Base-by-base conservation (phyloP, 2,888 invertebrate species). In the Sarcophaga subvicina region DNA sequence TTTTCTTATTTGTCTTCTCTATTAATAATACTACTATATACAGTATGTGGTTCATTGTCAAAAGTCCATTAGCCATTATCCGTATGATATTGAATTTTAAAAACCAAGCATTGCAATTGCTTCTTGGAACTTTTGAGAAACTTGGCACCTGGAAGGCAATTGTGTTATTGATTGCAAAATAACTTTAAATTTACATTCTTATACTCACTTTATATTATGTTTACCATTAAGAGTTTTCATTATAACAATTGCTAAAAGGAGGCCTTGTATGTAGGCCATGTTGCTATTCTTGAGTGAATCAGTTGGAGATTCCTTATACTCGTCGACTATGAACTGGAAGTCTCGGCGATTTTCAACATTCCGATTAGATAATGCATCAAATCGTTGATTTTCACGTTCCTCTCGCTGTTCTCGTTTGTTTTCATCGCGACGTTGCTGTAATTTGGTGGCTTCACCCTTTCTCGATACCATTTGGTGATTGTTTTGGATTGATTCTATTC, bases 151-250 rank as follows among this genome's bases (percentile, higher is more conserved):
- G 45, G 22, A 82, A 83, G 17, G 2, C 5, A 77, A 25, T 45
- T 49, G 3, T 54, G 0, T 14, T 54, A 54, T 54, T 54, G 5
- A 54, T 14, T 54, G 37, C 37, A 8, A 54, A 17, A 14, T 5
- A 17, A 14, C 54, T 17, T 17, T 3, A 5, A 17, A 54, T 17
- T 54, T 54, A 14, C 17, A 54, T 54, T 14, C 25, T 69, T 60
- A 47, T 67, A 82, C 89, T 80, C 87, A 90, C 90, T 89, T 83
- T 5, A 88, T 77, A 17, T 89, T 83, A 12, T 79, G 81, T n/a
- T 88, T 87, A 8, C 84, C 84, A 71, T 73, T 86, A 0, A 90
- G 62, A 8, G 89, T 88, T 84, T 88, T 89, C 37, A 89, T 71
- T 17, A 88, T 47, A 20, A 89, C 77, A 62, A 88, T 79, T 3